Base-by-base conservation (phyloP, 2,888 invertebrate species). In the Hypselothyrea guttata region DNA sequence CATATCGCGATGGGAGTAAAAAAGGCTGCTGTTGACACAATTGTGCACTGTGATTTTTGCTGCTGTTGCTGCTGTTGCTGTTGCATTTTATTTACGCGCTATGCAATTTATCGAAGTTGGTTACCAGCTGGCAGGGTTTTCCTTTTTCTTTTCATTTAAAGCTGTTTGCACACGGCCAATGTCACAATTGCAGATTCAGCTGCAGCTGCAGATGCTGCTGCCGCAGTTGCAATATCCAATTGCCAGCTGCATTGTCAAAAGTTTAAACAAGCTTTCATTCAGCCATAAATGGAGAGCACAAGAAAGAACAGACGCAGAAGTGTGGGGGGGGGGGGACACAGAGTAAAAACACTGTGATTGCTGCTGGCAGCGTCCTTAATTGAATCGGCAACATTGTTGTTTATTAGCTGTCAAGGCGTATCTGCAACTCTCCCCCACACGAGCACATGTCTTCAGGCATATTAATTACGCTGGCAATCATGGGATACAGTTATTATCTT, bases 21-120 rank as follows among this genome's bases (percentile, higher is more conserved):
- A 63, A 54, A 54, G 1, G 8, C 63, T 62, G 60, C 57, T 81
- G 85, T 81, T 84, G 79, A 82, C 79, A 81, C 75, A 84, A 71
- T 81, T 81, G 46, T 51, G 54, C 53, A 37, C 45, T 49, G 74
- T 51, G 66, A 69, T 66, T 69, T 52, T 22, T 22, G 22, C 22
- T 22, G 22, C 22, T 56, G 64, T 46, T 44, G 51, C 34, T 59
- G 58, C 58, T 58, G 58, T 47, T 58, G 48, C 62, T 61, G 59
- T 55, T 65, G 62, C 78, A 61, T 54, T 75, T 77, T 84, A 78
- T 79, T 84, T 77, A 66, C 75, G 61, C 55, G 53, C 51, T 63
- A n/a, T 70, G 73, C 67, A 73, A 79, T 68, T 73, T 68, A 76
- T 71, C 69, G 81, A 58, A 68, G 66, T 56, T 62, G 59, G 28